phyloP scores from a whole-genome alignment of 1,140 invertebrate genomes.

The Pomacea maculata region DNA sequence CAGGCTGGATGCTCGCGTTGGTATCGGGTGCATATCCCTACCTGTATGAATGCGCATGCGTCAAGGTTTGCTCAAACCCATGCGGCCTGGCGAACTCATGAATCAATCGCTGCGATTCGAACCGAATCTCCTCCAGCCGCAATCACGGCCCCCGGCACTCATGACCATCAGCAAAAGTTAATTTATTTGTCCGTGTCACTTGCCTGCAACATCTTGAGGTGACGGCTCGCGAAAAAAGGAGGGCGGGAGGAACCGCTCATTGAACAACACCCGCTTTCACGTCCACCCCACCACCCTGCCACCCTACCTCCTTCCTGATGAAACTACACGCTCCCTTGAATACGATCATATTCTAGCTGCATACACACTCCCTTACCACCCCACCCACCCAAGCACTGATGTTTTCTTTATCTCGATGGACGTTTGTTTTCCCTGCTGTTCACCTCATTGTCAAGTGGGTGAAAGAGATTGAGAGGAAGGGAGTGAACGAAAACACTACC shows the following conservation, averaged over 20 bases:
- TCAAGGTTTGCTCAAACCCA: no score
- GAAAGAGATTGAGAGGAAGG: slow-evolving; percentile 17
- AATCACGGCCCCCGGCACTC: background rate
- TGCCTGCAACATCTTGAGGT: background rate
- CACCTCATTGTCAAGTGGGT: slow-evolving; percentile 5
- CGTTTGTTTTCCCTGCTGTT: no score
- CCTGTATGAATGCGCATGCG: no score
- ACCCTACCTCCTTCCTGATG: background rate
- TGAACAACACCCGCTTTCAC: background rate
- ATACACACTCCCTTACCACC: background rate
- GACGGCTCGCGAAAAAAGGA: background rate
- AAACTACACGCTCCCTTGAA: background rate
- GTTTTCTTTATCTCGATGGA: no score
- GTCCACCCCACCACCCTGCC: background rate
- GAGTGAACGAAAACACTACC: background rate
- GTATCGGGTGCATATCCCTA: background rate
- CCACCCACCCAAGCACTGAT: background rate
- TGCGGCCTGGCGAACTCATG: no score
- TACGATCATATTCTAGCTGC: no score
- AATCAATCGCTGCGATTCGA: no score
- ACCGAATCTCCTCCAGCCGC: background rate
- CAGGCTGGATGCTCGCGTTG: no score
- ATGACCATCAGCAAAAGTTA: background rate
- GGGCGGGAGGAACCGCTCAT: background rate
- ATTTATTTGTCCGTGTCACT: background rate